phyloP scores from a whole-genome alignment of 2,888 invertebrate genomes.

The Drosophila aldrichi region DNA sequence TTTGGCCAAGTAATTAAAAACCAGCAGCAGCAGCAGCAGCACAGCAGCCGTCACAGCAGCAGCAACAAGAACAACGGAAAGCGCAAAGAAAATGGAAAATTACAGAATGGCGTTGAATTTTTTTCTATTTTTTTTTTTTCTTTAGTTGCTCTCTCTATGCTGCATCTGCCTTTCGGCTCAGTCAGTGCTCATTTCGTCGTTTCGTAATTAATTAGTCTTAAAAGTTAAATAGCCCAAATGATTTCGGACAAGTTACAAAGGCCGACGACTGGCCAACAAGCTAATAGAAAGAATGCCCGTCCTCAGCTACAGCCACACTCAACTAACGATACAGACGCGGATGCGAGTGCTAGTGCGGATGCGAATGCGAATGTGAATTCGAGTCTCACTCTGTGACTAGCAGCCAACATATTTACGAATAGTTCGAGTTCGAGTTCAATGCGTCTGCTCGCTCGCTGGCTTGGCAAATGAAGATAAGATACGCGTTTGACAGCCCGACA shows the following conservation, averaged over 20 bases:
- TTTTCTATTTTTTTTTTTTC: conserved; percentile 15
- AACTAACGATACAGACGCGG: conserved; percentile 10
- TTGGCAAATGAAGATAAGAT: conserved; percentile 79
- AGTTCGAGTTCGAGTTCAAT: conserved; percentile 44
- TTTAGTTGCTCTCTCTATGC: not conserved
- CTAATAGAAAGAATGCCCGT: conserved; percentile 67
- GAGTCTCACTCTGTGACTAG: conserved; percentile 9
- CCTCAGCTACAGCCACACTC: conserved; percentile 22
- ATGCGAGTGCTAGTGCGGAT: not conserved
- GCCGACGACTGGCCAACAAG: conserved; percentile 47
- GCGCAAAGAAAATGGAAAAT: conserved; percentile 71
- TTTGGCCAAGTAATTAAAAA: conserved; percentile 76
- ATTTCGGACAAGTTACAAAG: conserved; percentile 77
- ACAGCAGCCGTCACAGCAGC: conserved; percentile 21
- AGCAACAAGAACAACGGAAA: conserved; percentile 26
- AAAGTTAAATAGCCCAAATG: conserved; percentile 82
- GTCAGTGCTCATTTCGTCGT: conserved; percentile 81
- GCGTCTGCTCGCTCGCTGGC: conserved; percentile 38
- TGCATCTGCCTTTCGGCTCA: conserved; percentile 25
- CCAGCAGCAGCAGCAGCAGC: conserved; percentile 36
- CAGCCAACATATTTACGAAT: conserved; percentile 45
- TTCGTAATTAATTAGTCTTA: conserved; percentile 82
- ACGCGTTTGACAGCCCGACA: conserved; percentile 72
- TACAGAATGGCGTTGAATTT: conserved; percentile 36
- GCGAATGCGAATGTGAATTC: conserved; percentile 1